These are phyloP conservation scores for Graptemys geographica DNA, from an alignment of 2,797 vertebrate genomes.

Conservation along the genomic window DNA sequence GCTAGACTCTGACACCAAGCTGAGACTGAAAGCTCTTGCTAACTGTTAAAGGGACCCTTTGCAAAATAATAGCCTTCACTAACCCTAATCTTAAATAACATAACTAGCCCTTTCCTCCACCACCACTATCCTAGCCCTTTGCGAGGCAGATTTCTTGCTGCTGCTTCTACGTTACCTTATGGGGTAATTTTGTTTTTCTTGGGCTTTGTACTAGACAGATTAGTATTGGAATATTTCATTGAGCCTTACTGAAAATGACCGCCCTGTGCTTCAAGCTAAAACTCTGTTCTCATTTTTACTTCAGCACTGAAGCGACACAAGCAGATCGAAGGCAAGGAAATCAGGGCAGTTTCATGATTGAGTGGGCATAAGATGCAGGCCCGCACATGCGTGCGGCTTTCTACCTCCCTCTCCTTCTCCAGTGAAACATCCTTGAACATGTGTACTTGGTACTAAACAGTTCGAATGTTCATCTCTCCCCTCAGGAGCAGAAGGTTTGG, in stretches of 20 bases:
- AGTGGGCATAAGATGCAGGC: neutral
- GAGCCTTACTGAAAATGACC: neutral
- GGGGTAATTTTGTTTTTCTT: neutral
- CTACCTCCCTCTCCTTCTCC: neutral
- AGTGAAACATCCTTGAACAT: rapidly evolving
- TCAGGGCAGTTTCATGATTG: neutral
- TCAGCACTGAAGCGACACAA: neutral
- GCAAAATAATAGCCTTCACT: neutral
- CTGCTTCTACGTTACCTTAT: neutral
- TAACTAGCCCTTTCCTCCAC: neutral
- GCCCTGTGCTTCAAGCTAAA: neutral
- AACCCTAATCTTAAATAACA: neutral
- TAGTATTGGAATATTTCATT: neutral
- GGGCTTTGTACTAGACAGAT: neutral
- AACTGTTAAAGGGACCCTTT: neutral
- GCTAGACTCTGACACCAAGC: neutral
- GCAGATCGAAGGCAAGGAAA: neutral
- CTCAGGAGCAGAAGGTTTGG: neutral
- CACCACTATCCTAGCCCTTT: neutral
- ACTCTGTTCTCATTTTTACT: neutral
- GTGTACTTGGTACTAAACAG: neutral
- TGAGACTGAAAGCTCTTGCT: neutral
- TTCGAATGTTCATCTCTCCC: neutral
- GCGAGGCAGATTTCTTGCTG: neutral
- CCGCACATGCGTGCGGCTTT: rapidly evolving